Evolutionary conservation across 2,888 invertebrate genomes (phyloP), one percentile per base, ranked within the genome.

Genomic region (Ormyrus rosae): DNA sequence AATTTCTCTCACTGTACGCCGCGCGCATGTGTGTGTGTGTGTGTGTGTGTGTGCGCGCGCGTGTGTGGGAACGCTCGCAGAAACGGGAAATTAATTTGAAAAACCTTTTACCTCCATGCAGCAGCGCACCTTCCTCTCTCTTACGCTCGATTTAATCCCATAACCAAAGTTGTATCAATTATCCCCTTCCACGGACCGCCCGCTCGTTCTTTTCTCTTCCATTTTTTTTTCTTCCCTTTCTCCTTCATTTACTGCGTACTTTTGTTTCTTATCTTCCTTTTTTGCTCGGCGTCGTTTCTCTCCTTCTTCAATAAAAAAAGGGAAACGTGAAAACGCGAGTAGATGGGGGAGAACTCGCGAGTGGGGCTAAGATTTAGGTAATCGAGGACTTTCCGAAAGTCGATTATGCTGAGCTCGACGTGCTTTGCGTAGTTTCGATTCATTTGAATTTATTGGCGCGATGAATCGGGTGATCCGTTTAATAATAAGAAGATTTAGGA

Each of bases 101-200:
- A 83, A 83, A 84, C 82, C 84, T 85, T 86, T 84, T 85, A 86
- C 83, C 84, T 68, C 45, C 63, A 48, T 34, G 46, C n/a, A 7
- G 64, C 53, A 60, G 46, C 55, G 60, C 34, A 34, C 55, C 65
- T 65, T 48, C 53, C 63, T 48, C 68, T 82, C 67, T 72, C 80
- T 84, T 81, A 83, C 84, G 84, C 86, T 84, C 86, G 83, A 86
- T 86, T 86, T 87, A 86, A 85, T 86, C 84, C 84, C 78, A 77
- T 82, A 85, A 84, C 84, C 83, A 84, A 84, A 85, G 83, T 85
- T 85, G 83, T 85, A 85, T 85, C 84, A 85, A 85, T 86, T 85
- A 85, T 83, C 73, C 82, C 80, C 83, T 53, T 73, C 34, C 34
- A 34, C 34, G 34, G 34, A 34, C 80, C 72, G 79, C 65, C 67